These are phyloP conservation scores for Luscinia luscinia DNA, from an alignment of 2,797 vertebrate genomes.

Conservation along the genomic window DNA sequence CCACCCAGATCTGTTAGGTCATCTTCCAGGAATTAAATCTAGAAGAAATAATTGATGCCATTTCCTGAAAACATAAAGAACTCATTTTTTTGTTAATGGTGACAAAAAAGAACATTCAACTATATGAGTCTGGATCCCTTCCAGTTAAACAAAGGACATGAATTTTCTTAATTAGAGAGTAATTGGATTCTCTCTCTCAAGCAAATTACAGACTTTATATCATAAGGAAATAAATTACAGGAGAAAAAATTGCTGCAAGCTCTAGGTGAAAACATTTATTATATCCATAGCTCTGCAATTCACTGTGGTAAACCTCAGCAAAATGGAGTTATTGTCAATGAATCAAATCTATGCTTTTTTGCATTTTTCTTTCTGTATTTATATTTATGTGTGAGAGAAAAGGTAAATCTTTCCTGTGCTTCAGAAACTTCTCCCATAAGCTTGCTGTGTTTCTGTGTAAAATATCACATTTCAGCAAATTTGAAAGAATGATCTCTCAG, in stretches of 20 bases:
- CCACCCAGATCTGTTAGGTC: not conserved
- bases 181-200: slow-evolving; percentile 15
- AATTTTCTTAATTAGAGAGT: slow-evolving; percentile 38
- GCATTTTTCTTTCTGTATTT: not conserved
- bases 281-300: not conserved
- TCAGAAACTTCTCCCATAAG: not conserved
- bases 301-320: not conserved
- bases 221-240: not conserved
- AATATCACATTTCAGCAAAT: not conserved
- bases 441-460: not conserved
- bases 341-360: not conserved
- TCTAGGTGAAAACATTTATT: not conserved
- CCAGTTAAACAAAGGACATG: not conserved
- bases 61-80: not conserved
- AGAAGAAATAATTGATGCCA: not conserved
- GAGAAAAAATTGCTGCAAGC: not conserved
- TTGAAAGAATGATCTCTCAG: not conserved
- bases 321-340: not conserved
- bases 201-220: not conserved
- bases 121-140: not conserved
- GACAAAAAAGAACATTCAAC: not conserved
- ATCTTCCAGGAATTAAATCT: not conserved
- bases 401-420: not conserved
- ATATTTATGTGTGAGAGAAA: not conserved
- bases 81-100: not conserved